Conservation (phyloP, 1,140 invertebrate genomes). For the Drosophila tsacasi region DNA sequence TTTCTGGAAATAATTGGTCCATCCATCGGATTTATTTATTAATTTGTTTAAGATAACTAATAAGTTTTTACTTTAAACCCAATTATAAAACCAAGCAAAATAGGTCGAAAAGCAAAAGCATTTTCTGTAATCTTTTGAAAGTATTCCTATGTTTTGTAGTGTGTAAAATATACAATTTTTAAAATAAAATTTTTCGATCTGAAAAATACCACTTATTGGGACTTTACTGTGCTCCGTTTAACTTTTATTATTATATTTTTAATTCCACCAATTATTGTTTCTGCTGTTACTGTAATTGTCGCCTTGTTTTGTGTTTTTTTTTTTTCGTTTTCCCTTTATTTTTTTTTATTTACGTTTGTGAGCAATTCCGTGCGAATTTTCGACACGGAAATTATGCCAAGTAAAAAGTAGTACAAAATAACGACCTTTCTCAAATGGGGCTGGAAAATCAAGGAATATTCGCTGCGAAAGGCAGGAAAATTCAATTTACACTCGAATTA, state of each 20-base stretch:
- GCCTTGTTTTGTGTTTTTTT: constrained; percentile 14
- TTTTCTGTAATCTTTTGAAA: no score
- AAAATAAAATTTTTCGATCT: not conserved
- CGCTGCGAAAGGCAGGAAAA: constrained; percentile 46
- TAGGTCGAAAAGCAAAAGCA: no score
- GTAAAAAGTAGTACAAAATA: constrained; percentile 5
- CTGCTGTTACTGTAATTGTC: constrained; percentile 39
- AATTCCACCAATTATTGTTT: constrained; percentile 27
- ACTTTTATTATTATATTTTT: constrained; percentile 9
- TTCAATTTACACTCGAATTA: constrained; percentile 47
- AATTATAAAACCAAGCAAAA: no score
- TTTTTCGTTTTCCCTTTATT: constrained; percentile 11
- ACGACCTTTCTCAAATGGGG: constrained; percentile 29
- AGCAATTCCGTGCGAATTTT: constrained; percentile 42
- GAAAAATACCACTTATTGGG: not conserved
- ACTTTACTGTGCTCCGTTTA: constrained; percentile 20
- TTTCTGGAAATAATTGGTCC: no score
- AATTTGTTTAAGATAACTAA: no score
- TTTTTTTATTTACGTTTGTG: constrained; percentile 13
- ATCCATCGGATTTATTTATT: no score
- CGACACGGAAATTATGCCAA: constrained; percentile 54
- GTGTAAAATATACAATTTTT: not conserved
- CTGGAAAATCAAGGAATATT: not conserved
- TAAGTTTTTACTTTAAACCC: no score
- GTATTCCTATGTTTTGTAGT: not conserved